Percentiles rank a stretch among this genome's conserved stretches.
phyloP scores from a whole-genome alignment of 2,797 vertebrate species.

The Neomorphus geoffroyi region DNA sequence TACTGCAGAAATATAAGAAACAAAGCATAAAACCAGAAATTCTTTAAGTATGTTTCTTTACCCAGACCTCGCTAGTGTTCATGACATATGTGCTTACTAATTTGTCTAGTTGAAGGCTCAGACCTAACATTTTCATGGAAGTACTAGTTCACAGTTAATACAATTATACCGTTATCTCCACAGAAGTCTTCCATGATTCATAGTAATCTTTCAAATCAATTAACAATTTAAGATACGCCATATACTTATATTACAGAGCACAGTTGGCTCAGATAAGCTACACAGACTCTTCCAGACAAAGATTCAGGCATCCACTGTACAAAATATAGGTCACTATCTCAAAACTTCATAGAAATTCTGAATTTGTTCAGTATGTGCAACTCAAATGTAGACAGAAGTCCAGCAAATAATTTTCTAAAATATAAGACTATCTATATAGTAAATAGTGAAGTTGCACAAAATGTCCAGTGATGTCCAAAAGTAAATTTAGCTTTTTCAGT shows the following conservation, averaged over 20 bases:
- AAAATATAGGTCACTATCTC: neutral
- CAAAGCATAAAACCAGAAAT: neutral
- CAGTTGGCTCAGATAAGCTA: neutral
- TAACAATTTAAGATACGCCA: neutral
- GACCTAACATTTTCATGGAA: neutral
- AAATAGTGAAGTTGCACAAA: neutral
- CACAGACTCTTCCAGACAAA: neutral
- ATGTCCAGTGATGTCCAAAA: neutral
- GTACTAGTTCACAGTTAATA: neutral
- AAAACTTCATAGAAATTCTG: neutral
- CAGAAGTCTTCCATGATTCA: neutral
- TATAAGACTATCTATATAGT: neutral
- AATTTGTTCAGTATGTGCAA: neutral
- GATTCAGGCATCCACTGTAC: neutral
- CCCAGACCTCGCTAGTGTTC: neutral
- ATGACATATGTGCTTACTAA: accelerated
- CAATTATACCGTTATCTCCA: neutral
- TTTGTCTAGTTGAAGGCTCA: neutral
- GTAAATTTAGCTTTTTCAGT: neutral
- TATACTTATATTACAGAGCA: neutral
- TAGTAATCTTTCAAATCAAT: neutral
- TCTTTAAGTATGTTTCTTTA: neutral
- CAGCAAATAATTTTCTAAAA: neutral
- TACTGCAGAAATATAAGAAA: neutral
- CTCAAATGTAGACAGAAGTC: neutral